A percentile compares a stretch with the other conserved stretches of the same genome.
Conservation (phyloP, 1,140 invertebrate species). For the Drosophila obscura region DNA sequence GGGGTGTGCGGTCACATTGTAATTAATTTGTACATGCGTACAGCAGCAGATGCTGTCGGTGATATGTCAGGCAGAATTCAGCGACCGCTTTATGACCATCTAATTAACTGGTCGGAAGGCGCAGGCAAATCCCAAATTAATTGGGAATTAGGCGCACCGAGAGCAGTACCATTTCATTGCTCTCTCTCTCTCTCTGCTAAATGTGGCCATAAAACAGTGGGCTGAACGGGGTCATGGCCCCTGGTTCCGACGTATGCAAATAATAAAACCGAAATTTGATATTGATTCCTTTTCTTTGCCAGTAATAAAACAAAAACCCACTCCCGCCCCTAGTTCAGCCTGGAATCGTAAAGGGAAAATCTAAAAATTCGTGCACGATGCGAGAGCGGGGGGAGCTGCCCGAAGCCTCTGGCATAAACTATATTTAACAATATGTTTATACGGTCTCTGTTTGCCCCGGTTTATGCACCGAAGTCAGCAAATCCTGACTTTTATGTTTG, state of each 20-base stretch:
- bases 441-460: conserved; percentile 41
- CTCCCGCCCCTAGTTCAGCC: neutral
- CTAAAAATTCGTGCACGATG: conserved; percentile 29
- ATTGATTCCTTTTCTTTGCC: conserved; percentile 18
- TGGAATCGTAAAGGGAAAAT: conserved; percentile 44
- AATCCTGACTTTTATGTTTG: conserved; percentile 67
- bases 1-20: conserved; percentile 18
- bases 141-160: conserved; percentile 69
- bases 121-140: conserved; percentile 73
- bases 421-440: conserved; percentile 72
- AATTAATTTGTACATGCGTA: conserved; percentile 44
- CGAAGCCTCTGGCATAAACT: conserved; percentile 39
- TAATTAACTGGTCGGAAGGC: conserved; percentile 53
- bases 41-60: conserved; percentile 13
- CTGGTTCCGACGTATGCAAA: conserved; percentile 53
- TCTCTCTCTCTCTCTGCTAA: conserved; percentile 12
- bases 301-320: conserved; percentile 35
- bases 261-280: conserved; percentile 58
- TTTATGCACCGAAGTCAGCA: conserved; percentile 71
- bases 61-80: conserved; percentile 13
- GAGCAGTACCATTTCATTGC: conserved; percentile 13
- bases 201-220: conserved; percentile 57
- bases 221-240: neutral
- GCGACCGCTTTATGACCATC: conserved; percentile 46
- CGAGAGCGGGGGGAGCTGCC: neutral